These are phyloP conservation scores for Clupea harengus DNA, from an alignment of 2,113 vertebrate species.

Conservation along the genomic window DNA sequence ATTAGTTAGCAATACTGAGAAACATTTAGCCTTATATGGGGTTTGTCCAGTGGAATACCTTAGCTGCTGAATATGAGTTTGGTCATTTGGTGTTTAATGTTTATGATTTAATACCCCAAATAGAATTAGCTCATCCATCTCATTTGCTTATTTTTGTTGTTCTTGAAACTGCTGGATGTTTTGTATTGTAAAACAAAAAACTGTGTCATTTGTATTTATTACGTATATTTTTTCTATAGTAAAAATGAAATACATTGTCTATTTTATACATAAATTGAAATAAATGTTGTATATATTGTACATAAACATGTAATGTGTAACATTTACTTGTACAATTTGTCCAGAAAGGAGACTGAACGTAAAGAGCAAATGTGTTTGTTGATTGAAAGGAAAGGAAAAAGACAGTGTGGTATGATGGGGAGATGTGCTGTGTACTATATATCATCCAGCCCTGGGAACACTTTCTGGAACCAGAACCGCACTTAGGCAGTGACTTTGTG, in stretches of 20 bases:
- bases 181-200: conserved; percentile 76
- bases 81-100: conserved; percentile 55
- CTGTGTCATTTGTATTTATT: conserved; percentile 79
- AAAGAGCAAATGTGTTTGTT: neutral
- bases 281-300: conserved; percentile 85
- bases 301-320: conserved; percentile 58
- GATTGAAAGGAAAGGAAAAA: neutral
- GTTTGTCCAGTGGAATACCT: conserved; percentile 17
- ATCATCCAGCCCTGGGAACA: neutral
- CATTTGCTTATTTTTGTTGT: conserved; percentile 33
- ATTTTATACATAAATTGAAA: conserved; percentile 83
- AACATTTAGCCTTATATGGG: conserved; percentile 68
- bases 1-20: conserved; percentile 66
- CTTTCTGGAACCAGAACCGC: conserved; percentile 8
- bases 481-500: conserved; percentile 4
- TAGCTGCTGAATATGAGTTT: conserved; percentile 15
- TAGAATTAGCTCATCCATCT: conserved; percentile 21
- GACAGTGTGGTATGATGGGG: neutral
- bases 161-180: conserved; percentile 75
- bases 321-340: conserved; percentile 20
- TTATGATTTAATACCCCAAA: conserved; percentile 48
- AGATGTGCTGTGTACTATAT: neutral
- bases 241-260: conserved; percentile 78
- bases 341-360: no score
- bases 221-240: conserved; percentile 82